A percentile compares a stretch with the other conserved stretches of the same genome.
phyloP scores from a whole-genome alignment of 2,113 vertebrate species.

The Pteropus alecto region DNA sequence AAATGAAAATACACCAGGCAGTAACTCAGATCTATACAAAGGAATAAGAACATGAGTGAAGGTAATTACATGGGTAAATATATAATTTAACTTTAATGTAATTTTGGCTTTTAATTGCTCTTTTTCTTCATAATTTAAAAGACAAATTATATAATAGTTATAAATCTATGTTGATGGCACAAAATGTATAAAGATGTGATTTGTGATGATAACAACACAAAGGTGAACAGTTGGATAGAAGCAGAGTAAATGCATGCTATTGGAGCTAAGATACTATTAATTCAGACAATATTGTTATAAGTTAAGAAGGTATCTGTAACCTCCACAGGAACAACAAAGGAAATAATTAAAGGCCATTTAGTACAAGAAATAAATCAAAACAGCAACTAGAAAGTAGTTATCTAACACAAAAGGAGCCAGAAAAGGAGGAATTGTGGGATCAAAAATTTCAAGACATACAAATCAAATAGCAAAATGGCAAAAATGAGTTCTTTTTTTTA shows the following conservation, averaged over 20 bases:
- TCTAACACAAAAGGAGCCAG: background rate
- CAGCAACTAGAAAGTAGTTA: background rate
- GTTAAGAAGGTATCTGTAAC: background rate
- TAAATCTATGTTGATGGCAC: background rate
- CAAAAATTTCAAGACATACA: background rate
- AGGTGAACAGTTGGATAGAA: background rate
- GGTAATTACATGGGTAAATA: background rate
- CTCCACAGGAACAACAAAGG: background rate
- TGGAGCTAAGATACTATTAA: background rate
- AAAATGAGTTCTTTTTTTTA: background rate
- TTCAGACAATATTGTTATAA: background rate
- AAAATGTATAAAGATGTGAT: background rate
- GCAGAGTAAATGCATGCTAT: background rate
- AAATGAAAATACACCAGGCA: background rate
- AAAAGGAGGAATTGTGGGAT: background rate
- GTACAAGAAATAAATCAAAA: background rate
- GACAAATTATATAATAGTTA: background rate
- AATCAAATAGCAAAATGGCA: background rate
- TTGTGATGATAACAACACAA: background rate
- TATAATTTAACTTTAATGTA: background rate
- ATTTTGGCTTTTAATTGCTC: background rate
- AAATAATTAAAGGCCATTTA: background rate
- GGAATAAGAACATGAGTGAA: background rate
- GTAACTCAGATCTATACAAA: background rate
- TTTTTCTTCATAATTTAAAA: background rate